Percentiles rank a stretch among this genome's conserved stretches.
These are phyloP conservation scores for Gymnodraco acuticeps DNA, from an alignment of 2,797 vertebrate species.

Conservation along the genomic window DNA sequence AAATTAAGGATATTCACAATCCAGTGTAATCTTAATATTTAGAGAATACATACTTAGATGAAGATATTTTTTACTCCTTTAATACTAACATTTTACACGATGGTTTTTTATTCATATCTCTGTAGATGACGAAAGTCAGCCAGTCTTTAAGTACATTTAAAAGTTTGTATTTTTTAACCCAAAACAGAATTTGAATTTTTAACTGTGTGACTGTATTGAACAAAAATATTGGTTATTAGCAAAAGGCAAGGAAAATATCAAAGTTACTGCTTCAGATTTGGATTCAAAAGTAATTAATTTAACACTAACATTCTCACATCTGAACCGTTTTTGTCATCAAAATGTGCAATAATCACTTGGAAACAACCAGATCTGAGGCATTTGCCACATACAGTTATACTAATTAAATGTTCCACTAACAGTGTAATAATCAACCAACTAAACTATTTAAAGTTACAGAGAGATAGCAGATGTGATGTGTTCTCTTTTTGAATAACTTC, in stretches of 20 bases:
- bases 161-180: not conserved
- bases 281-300: not conserved
- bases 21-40: not conserved
- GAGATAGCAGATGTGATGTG: not conserved
- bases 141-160: not conserved
- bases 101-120: not conserved
- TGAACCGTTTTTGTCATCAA: not conserved
- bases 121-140: not conserved
- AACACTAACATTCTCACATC: not conserved
- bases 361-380: not conserved
- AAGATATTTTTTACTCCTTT: not conserved
- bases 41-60: not conserved
- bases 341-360: not conserved
- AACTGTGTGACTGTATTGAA: not conserved
- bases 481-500: not conserved
- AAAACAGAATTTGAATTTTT: not conserved
- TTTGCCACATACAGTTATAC: not conserved
- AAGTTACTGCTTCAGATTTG: not conserved
- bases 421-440: not conserved
- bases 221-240: accelerated
- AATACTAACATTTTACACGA: not conserved
- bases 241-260: not conserved
- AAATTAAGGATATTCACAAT: not conserved
- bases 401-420: no score
- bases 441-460: conserved; percentile 1